phyloP scores from a whole-genome alignment of 2,113 vertebrate genomes.

The Platysternon megacephalum region DNA sequence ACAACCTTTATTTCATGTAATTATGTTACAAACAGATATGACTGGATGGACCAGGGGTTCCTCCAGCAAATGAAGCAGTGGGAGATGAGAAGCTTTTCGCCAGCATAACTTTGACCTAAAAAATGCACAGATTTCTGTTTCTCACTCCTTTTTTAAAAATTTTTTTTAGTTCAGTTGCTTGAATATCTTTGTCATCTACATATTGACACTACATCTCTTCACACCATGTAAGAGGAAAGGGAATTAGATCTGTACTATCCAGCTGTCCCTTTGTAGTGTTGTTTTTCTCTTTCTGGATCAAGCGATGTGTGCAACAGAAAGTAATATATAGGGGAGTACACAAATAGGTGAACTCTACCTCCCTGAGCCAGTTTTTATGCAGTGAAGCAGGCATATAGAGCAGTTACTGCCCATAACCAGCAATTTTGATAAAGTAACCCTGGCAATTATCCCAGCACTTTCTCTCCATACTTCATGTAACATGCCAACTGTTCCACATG shows the following conservation, averaged over 20 bases:
- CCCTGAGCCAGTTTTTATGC: not conserved
- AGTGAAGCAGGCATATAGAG: not conserved
- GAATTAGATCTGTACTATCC: not conserved
- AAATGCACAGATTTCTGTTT: not conserved
- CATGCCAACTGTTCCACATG: not conserved
- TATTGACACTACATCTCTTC: not conserved
- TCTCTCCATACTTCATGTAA: not conserved
- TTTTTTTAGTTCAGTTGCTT: not conserved
- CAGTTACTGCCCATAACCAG: not conserved
- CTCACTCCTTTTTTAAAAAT: not conserved
- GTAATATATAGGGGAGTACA: not conserved
- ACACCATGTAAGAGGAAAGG: not conserved
- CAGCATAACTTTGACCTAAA: not conserved
- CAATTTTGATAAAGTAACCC: not conserved
- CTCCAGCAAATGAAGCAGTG: conserved; percentile 43
- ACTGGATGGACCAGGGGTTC: conserved; percentile 2
- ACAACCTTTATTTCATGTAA: not conserved
- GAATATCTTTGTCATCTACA: not conserved
- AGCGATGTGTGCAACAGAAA: no score
- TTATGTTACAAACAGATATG: not conserved
- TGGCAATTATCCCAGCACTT: not conserved
- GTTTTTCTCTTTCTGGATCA: not conserved
- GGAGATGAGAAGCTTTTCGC: conserved; percentile 52
- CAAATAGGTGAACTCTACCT: not conserved
- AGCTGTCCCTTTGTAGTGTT: not conserved